These are phyloP conservation scores for Hypomecis punctinalis DNA, from an alignment of 2,888 invertebrate species.

Conservation along the genomic window DNA sequence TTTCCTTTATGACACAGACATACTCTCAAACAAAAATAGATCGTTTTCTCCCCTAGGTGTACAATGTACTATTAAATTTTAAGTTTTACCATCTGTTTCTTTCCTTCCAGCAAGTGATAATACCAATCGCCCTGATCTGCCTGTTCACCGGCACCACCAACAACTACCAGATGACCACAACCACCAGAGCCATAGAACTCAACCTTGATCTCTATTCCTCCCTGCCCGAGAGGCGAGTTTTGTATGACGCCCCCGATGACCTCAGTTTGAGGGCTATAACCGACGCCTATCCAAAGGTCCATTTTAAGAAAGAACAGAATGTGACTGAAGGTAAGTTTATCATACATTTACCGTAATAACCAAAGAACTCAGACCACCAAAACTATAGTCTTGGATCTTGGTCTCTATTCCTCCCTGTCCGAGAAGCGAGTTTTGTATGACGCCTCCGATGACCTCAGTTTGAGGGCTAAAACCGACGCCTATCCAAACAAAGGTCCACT, in stretches of 20 bases:
- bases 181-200: conserved; percentile 32
- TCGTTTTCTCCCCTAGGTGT: too few species aligned
- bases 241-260: conserved; percentile 46
- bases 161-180: conserved; percentile 9
- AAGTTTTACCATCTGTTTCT: too few species aligned
- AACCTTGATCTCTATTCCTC: conserved; percentile 55
- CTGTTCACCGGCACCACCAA: conserved; percentile 47
- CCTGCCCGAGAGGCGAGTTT: conserved; percentile 44
- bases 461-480: conserved; percentile 32
- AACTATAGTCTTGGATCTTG: too few species aligned
- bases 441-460: conserved; percentile 36
- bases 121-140: conserved; percentile 54
- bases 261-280: conserved; percentile 34
- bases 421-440: conserved; percentile 3
- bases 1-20: too few species aligned
- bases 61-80: too few species aligned
- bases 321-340: conserved; percentile 48
- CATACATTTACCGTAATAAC: too few species aligned
- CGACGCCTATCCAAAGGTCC: conserved; percentile 43
- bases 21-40: too few species aligned
- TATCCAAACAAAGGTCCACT: conserved; percentile 46
- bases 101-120: conserved; percentile 60
- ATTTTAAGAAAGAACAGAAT: conserved; percentile 44
- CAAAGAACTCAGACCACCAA: too few species aligned
- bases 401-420: too few species aligned